Evolutionary conservation across 2,888 invertebrate species (phyloP), one percentile per base, ranked within the genome.

Genomic region (Digitonthophagus gazella): DNA sequence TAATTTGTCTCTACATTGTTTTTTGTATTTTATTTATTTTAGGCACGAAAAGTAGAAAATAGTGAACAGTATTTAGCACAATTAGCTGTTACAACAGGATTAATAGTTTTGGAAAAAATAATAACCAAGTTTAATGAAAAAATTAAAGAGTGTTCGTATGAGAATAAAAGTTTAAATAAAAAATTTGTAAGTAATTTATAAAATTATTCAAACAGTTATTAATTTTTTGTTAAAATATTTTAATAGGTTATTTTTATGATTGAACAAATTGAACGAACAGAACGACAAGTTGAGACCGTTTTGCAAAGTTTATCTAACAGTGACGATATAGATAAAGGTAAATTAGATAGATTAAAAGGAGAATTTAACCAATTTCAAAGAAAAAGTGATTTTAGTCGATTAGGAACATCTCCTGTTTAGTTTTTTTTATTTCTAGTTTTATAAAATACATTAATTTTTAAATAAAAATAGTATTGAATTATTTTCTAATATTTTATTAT

Each of bases 131-230:
- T 19, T 18, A 61, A 61, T 4, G n/a, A 61, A 20, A 61, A 61
- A 20, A 18, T 61, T 1, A 61, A 8, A n/a, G n/a, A 16, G 18
- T 61, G 61, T 19, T 18, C 18, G 6, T 8, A 19, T 8, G 61
- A 61, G n/a, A 20, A 19, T 19, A n/a, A 8, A n/a, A 19, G n/a
- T 61, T 18, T 61, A 18, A 19, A 61, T 19, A 3, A 61, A 19
- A 18, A 61, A 2, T 61, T 19, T 61, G 61, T 61, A 61, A 61
- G 61, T 61, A 61, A 15, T 57, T 57, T 57, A 3, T 57, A 57
- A 6, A 2, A 16, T 57, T 16, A n/a, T n/a, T n/a, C n/a, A n/a
- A n/a, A n/a, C n/a, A n/a, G n/a, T 57, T 8, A 16, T 15, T 4
- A 16, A 16, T 57, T 1, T 57, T 16, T 18, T 61, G n/a, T 19